Conservation (phyloP, 2,888 invertebrate genomes). For the Cheilosia impressa region DNA sequence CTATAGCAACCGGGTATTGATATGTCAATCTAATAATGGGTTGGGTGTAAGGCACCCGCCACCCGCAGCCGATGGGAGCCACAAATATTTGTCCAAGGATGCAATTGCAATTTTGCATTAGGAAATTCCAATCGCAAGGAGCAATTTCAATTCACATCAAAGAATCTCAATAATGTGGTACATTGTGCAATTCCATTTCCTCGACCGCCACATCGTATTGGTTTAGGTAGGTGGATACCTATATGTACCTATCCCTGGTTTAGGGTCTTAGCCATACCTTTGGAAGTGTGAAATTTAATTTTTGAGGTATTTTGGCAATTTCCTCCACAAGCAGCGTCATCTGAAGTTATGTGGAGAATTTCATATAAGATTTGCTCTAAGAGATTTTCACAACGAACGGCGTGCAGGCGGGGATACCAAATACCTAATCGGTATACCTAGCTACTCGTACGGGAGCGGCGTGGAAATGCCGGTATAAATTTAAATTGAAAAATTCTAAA, state of each 20-base stretch:
- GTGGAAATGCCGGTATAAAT: neutral
- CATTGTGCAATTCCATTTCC: conserved; percentile 60
- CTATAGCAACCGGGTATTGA: conserved; percentile 49
- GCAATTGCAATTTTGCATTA: conserved; percentile 64
- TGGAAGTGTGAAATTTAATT: conserved; percentile 68
- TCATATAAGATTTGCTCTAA: conserved; percentile 44
- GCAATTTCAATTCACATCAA: conserved; percentile 66
- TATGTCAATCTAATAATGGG: conserved; percentile 44
- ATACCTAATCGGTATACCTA: conserved; percentile 1
- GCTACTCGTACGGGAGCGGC: neutral
- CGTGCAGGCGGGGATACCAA: neutral
- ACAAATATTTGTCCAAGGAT: conserved; percentile 51
- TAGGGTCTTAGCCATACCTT: conserved; percentile 30
- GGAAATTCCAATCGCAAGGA: conserved; percentile 60
- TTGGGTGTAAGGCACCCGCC: neutral
- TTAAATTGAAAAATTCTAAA: conserved; percentile 14
- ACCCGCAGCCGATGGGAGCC: neutral
- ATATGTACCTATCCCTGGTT: conserved; percentile 38
- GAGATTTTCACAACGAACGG: conserved; percentile 44
- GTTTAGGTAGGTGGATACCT: conserved; percentile 45
- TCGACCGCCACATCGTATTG: conserved; percentile 21
- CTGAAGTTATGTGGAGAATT: conserved; percentile 66
- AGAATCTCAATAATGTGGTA: conserved; percentile 67
- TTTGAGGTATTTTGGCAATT: conserved; percentile 74
- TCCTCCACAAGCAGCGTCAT: conserved; percentile 35